Conservation (phyloP, 1,140 invertebrate species). For the Eumaeus atala region DNA sequence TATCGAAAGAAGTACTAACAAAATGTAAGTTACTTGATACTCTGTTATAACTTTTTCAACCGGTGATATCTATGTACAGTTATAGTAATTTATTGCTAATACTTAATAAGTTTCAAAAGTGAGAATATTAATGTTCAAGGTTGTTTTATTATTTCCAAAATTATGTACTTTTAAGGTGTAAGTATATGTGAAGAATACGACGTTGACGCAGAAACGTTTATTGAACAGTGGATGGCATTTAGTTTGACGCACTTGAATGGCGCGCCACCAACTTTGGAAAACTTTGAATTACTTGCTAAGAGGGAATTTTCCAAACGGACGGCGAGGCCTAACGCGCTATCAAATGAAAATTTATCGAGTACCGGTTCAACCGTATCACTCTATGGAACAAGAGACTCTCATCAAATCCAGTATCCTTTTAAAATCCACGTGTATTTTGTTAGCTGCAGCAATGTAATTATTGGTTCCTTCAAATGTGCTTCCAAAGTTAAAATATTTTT, state of each 20-base stretch:
- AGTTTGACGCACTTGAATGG: constrained; percentile 77
- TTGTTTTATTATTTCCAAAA: constrained; percentile 43
- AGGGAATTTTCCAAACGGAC: constrained; percentile 76
- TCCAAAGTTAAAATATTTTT: constrained; percentile 19
- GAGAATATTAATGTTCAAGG: constrained; percentile 57
- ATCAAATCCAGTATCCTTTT: constrained; percentile 59
- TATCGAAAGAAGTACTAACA: constrained; percentile 54
- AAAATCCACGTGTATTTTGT: constrained; percentile 45
- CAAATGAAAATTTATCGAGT: constrained; percentile 45
- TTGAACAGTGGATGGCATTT: constrained; percentile 80
- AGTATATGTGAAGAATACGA: constrained; percentile 76
- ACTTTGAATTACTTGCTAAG: constrained; percentile 76
- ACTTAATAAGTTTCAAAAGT: constrained; percentile 13
- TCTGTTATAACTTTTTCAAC: constrained; percentile 15
- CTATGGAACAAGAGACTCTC: constrained; percentile 18
- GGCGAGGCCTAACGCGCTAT: constrained; percentile 38
- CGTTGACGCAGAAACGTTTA: constrained; percentile 79
- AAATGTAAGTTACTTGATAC: constrained; percentile 56
- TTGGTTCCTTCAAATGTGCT: constrained; percentile 2
- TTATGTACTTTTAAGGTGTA: constrained; percentile 56
- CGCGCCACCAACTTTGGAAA: constrained; percentile 73
- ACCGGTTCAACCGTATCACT: constrained; percentile 52
- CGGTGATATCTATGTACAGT: constrained; percentile 11
- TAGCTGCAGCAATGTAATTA: constrained; percentile 16
- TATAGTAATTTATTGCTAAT: constrained; percentile 16